Evolutionary conservation across 2,113 vertebrate species (phyloP).

Genomic region (Dendrocopos noguchii): DNA sequence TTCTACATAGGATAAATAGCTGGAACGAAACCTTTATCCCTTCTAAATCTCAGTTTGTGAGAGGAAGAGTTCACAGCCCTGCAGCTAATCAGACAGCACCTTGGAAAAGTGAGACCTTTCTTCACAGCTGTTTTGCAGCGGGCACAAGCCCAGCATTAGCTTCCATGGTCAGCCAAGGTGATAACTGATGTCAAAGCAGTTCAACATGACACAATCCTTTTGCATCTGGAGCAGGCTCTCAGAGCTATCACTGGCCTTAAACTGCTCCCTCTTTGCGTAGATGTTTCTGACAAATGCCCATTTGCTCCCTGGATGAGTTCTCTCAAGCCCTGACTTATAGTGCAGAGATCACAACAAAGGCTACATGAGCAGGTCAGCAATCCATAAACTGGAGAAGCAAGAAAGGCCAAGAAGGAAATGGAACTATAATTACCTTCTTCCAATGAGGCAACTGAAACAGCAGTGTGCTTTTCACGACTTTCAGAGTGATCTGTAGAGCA

Average conservation of each 20-base stretch:
- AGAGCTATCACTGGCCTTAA: neutral
- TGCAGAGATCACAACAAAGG: slow-evolving; percentile 34
- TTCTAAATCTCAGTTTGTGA: neutral
- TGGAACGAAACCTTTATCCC: neutral
- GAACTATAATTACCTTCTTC: slow-evolving; percentile 1
- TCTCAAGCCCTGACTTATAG: neutral
- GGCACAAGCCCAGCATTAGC: neutral
- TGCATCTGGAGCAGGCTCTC: neutral
- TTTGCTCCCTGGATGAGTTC: slow-evolving; percentile 12
- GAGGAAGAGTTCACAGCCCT: neutral
- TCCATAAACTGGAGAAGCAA: neutral
- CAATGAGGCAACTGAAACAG: neutral
- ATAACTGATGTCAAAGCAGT: neutral
- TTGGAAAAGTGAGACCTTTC: neutral
- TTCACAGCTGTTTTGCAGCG: neutral
- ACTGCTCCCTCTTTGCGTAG: slow-evolving; percentile 13
- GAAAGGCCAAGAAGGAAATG: slow-evolving; percentile 2
- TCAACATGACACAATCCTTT: neutral
- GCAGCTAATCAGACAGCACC: neutral
- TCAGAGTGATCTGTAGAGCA: neutral
- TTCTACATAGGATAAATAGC: neutral
- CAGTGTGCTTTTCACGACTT: neutral
- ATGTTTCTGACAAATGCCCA: slow-evolving; percentile 12
- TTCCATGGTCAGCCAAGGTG: neutral
- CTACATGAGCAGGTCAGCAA: neutral